phyloP scores from a whole-genome alignment of 2,797 vertebrate species.

The Scarus forsteni region DNA sequence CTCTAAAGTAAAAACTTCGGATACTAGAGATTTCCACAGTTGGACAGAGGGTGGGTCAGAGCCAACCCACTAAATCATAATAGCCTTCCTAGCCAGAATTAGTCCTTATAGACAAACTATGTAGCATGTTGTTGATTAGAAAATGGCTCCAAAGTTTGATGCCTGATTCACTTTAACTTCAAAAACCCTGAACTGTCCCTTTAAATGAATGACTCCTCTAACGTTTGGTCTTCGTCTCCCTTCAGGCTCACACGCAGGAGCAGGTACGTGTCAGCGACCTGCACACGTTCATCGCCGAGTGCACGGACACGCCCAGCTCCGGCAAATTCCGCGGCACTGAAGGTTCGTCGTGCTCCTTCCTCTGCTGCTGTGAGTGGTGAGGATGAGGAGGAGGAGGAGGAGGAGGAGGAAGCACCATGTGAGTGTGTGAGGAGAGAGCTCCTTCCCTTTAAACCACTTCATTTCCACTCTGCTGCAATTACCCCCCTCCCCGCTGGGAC shows the following conservation, averaged over 20 bases:
- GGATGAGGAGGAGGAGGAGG: constrained; percentile 29
- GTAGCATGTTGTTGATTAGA: no score
- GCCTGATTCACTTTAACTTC: no score
- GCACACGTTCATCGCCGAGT: constrained; percentile 89
- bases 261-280: constrained; percentile 81
- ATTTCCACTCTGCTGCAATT: constrained; percentile 51
- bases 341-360: constrained; percentile 84
- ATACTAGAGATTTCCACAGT: no score
- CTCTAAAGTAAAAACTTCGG: no score
- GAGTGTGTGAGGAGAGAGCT: constrained; percentile 1
- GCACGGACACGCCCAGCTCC: constrained; percentile 90
- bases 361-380: constrained; percentile 89
- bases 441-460: constrained; percentile 36
- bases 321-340: constrained; percentile 89
- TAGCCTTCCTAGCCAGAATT: no score
- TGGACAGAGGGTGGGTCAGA: no score
- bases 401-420: constrained; percentile 8
- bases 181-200: neutral
- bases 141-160: no score
- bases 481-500: constrained; percentile 43
- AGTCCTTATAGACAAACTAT: no score
- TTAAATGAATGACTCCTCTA: neutral
- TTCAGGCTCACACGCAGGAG: constrained; percentile 88
- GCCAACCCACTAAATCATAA: no score
- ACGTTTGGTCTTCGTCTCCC: neutral